These are phyloP conservation scores for Hippocampus mohnikei DNA, from an alignment of 2,113 vertebrate species.

Conservation along the genomic window DNA sequence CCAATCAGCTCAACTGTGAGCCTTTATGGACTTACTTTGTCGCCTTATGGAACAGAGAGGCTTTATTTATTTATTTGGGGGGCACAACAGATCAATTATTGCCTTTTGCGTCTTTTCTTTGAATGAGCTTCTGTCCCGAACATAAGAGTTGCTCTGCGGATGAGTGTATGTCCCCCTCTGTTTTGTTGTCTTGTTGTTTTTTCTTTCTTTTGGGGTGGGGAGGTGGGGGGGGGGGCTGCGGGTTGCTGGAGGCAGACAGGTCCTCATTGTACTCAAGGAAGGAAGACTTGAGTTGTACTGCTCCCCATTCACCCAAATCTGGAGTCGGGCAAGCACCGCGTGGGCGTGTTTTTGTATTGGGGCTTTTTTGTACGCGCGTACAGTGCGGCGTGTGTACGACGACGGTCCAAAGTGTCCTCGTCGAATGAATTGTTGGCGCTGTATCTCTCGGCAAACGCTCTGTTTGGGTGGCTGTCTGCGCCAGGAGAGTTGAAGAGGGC, in stretches of 20 bases:
- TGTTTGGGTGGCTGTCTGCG: neutral
- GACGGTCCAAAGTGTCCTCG: neutral
- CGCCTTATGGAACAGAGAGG: constrained; percentile 12
- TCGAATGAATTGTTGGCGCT: neutral
- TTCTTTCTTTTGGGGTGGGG: constrained; percentile 29
- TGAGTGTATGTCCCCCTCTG: constrained; percentile 12
- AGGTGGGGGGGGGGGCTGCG: constrained; percentile 48
- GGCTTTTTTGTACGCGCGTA: constrained; percentile 5
- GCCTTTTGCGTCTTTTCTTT: constrained; percentile 46
- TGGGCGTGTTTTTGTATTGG: constrained; percentile 19
- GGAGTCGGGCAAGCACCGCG: constrained; percentile 1
- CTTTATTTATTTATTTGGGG: neutral
- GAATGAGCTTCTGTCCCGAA: constrained; percentile 58
- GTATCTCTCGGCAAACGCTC: neutral
- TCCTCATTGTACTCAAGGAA: constrained; percentile 83
- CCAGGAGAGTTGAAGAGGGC: constrained; percentile 16
- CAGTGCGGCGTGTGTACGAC: constrained; percentile 4
- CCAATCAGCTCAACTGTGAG: constrained; percentile 23
- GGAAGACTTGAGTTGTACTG: constrained; percentile 64
- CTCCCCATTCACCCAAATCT: constrained; percentile 46
- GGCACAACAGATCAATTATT: constrained; percentile 50
- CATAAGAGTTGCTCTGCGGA: constrained; percentile 33
- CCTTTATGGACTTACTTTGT: constrained; percentile 16
- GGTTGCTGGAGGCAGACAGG: constrained; percentile 80
- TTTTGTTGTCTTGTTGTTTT: constrained; percentile 23